Percentiles rank a stretch among this genome's conserved stretches.
Conservation (phyloP, 2,113 vertebrate species). For the Aspidoscelis tigris region DNA sequence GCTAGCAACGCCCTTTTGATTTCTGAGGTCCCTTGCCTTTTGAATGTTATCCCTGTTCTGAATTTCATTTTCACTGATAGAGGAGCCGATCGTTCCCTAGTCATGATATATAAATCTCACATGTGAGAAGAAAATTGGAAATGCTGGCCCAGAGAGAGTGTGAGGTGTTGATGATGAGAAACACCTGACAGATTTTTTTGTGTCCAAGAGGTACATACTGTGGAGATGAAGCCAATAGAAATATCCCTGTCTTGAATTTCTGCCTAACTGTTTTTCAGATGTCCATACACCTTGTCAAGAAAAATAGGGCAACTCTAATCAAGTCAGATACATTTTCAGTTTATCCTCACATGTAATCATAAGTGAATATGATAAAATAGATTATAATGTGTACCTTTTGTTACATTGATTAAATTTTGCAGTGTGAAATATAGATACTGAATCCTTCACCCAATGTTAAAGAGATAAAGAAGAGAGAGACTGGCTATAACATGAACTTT, state of each 20-base stretch:
- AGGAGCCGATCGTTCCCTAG: neutral
- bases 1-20: neutral
- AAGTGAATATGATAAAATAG: neutral
- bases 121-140: neutral
- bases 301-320: neutral
- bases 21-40: neutral
- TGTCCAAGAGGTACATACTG: neutral
- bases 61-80: neutral
- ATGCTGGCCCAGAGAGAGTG: neutral
- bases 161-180: neutral
- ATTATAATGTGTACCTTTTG: neutral
- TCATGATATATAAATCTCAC: neutral
- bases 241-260: neutral
- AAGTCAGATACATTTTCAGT: neutral
- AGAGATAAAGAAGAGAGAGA: constrained; percentile 46
- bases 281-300: no score
- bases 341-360: neutral
- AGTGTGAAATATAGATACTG: constrained; percentile 43
- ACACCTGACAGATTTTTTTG: constrained; percentile 26
- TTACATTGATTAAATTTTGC: constrained; percentile 42
- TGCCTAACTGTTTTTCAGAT: neutral
- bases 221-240: neutral
- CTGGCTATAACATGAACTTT: constrained; percentile 35
- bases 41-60: neutral
- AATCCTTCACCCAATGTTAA: constrained; percentile 38